Evolutionary conservation across 2,797 vertebrate species (phyloP).

Genomic region (Varecia variegata): DNA sequence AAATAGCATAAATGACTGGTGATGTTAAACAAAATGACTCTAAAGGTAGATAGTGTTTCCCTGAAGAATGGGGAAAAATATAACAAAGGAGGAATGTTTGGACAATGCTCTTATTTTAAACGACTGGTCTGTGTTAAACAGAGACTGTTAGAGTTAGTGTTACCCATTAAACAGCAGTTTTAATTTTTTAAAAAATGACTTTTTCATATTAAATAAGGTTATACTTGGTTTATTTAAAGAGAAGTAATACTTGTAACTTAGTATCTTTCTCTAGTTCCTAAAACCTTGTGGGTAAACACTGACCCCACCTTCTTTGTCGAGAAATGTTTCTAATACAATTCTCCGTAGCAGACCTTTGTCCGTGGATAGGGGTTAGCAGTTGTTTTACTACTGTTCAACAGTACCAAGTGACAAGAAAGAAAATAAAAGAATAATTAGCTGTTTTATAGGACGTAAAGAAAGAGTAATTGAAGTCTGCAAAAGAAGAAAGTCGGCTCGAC

Average conservation of each 20-base stretch:
- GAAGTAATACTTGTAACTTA: neutral
- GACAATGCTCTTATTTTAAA: neutral
- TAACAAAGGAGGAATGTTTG: slow-evolving; percentile 32
- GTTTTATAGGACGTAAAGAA: slow-evolving; percentile 9
- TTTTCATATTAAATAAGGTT: slow-evolving; percentile 36
- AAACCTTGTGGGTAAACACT: neutral
- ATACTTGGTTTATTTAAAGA: slow-evolving; percentile 48
- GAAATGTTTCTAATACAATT: neutral
- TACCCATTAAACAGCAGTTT: slow-evolving; percentile 2
- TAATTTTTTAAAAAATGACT: neutral
- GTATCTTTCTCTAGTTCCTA: neutral
- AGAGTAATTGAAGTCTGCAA: neutral
- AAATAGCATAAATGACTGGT: slow-evolving; percentile 50
- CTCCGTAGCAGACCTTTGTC: neutral
- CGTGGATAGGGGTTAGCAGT: neutral
- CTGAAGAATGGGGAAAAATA: slow-evolving; percentile 32
- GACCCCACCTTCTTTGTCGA: neutral
- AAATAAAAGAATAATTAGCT: slow-evolving; percentile 5
- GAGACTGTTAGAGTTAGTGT: neutral
- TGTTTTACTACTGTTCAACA: neutral
- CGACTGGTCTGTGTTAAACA: neutral
- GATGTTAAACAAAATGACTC: slow-evolving; percentile 55
- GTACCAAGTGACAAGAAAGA: slow-evolving; percentile 9
- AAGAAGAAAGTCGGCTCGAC: neutral
- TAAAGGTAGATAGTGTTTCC: slow-evolving; percentile 60